These are phyloP conservation scores for Stichopus chloronotus DNA, from an alignment of 35 echinoderm and acorn worm genomes.

Conservation along the genomic window DNA sequence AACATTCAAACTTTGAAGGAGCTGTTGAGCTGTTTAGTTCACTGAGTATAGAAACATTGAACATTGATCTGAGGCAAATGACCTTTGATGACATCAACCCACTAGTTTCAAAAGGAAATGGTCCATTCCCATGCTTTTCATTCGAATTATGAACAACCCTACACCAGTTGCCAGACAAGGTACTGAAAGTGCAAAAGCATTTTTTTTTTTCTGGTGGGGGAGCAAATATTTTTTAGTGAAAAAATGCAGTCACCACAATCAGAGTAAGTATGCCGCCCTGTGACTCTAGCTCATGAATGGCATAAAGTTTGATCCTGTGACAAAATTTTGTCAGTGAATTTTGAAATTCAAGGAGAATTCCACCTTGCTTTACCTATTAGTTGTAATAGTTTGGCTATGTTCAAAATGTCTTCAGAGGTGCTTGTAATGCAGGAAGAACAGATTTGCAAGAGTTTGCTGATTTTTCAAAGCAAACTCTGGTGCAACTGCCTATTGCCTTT, in stretches of 20 bases:
- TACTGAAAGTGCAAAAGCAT: background rate
- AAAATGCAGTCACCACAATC: no score
- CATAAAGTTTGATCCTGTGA: no score
- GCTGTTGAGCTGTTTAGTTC: background rate
- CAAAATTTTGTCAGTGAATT: no score
- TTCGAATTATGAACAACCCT: background rate
- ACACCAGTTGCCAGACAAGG: background rate
- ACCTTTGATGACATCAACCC: background rate
- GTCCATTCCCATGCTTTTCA: background rate
- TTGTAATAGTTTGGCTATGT: background rate
- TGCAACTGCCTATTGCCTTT: background rate
- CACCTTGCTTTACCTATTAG: background rate
- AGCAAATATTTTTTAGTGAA: background rate
- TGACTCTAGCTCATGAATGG: no score
- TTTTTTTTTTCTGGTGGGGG: background rate
- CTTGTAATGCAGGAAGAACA: background rate
- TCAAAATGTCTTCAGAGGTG: background rate
- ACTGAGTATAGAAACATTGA: slow-evolving; percentile 16
- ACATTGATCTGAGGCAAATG: slow-evolving; percentile 9
- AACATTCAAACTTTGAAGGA: background rate
- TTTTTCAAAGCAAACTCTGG: background rate
- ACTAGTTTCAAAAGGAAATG: background rate
- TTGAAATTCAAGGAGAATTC: no score
- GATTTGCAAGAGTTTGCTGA: background rate
- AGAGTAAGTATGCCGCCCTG: no score